These are phyloP conservation scores for Tursiops truncatus DNA, from an alignment of 2,113 vertebrate genomes.

Conservation along the genomic window DNA sequence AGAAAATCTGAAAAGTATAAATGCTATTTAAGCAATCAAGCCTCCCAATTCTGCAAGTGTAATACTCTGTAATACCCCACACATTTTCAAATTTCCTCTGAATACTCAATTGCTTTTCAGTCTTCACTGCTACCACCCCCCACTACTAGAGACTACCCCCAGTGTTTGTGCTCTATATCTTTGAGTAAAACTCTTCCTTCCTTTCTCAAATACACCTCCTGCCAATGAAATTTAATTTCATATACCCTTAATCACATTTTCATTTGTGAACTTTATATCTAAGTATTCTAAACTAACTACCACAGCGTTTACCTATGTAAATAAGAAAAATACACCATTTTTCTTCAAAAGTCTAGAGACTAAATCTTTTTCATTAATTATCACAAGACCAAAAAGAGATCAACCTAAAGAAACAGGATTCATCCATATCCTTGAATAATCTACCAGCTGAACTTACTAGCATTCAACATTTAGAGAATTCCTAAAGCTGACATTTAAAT, in stretches of 20 bases:
- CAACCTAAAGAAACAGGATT: background rate
- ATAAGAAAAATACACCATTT: background rate
- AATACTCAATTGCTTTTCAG: background rate
- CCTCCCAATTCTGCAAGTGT: background rate
- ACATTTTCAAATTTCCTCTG: background rate
- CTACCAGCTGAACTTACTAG: background rate
- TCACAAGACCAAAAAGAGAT: background rate
- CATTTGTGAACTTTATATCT: background rate
- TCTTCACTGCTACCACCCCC: background rate
- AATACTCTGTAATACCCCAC: background rate
- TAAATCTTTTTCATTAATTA: slow-evolving; percentile 10
- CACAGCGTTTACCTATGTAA: background rate
- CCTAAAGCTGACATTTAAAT: background rate
- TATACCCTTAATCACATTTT: background rate
- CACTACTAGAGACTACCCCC: too few species aligned
- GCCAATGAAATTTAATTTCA: background rate
- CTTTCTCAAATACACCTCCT: background rate
- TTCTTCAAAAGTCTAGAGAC: background rate
- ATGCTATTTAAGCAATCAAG: background rate
- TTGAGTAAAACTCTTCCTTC: background rate
- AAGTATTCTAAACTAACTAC: background rate
- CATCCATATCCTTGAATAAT: background rate
- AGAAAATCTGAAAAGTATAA: background rate
- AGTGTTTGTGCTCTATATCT: background rate
- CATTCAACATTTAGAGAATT: slow-evolving; percentile 7